Evolutionary conservation across 2,113 vertebrate genomes (phyloP).

Genomic region (Felis chaus): DNA sequence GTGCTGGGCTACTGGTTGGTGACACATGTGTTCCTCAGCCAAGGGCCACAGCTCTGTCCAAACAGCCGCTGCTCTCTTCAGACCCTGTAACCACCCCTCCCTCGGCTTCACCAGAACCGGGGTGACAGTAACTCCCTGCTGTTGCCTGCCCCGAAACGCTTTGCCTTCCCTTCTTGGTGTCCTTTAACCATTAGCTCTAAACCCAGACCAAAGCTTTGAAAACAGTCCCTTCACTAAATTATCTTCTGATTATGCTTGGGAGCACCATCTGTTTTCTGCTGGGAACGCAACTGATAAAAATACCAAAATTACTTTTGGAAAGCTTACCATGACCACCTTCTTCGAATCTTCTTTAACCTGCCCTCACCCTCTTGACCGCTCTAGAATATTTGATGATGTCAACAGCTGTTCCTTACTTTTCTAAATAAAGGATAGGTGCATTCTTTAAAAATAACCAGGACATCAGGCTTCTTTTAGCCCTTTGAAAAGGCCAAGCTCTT

Average conservation of each 20-base stretch:
- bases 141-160: neutral
- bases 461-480: neutral
- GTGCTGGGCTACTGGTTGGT: neutral
- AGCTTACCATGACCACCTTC: neutral
- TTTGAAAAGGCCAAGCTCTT: neutral
- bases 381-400: neutral
- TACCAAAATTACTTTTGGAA: neutral
- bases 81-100: neutral
- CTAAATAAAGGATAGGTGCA: neutral
- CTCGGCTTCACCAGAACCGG: neutral
- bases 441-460: neutral
- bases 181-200: neutral
- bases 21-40: neutral
- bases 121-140: neutral
- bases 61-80: neutral
- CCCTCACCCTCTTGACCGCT: neutral
- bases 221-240: neutral
- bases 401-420: neutral
- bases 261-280: neutral
- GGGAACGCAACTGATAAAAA: neutral
- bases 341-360: neutral
- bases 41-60: neutral
- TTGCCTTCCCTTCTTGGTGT: neutral
- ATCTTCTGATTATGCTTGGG: neutral
- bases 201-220: neutral